Evolutionary conservation across 2,888 invertebrate species (phyloP).

Genomic region (Pseudeuparius sepicola): DNA sequence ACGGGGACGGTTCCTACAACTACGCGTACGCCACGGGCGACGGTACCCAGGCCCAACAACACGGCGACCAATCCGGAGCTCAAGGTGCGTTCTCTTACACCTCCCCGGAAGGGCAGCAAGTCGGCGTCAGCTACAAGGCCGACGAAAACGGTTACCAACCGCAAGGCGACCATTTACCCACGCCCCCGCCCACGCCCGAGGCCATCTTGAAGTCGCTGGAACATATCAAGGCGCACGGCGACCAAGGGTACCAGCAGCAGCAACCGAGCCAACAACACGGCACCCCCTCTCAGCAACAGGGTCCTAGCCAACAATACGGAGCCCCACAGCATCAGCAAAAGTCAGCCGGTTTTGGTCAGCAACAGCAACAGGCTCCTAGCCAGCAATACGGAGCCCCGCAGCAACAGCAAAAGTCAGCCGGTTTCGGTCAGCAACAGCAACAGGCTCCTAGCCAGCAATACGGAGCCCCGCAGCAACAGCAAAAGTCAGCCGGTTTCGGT

Average conservation of each 20-base stretch:
- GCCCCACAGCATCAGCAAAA: constrained; percentile 3
- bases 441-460: constrained; percentile 8
- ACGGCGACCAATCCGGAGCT: constrained; percentile 29
- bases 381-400: constrained; percentile 10
- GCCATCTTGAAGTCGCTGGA: constrained; percentile 40
- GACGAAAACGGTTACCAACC: constrained; percentile 49
- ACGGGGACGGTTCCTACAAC: constrained; percentile 30
- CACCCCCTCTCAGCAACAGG: too few species aligned
- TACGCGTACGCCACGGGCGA: constrained; percentile 47
- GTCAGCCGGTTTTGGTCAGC: neutral
- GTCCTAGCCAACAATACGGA: constrained; percentile 10
- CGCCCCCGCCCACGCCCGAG: constrained; percentile 49
- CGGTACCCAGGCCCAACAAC: constrained; percentile 40
- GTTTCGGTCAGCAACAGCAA: neutral
- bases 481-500: neutral
- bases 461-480: constrained; percentile 4
- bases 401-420: neutral
- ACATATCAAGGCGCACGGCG: constrained; percentile 22
- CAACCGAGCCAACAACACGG: too few species aligned
- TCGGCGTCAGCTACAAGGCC: constrained; percentile 39
- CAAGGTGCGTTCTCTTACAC: constrained; percentile 33
- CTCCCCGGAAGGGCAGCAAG: constrained; percentile 30
- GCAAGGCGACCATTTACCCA: constrained; percentile 46
- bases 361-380: constrained; percentile 1
- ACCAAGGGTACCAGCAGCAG: neutral